These are phyloP conservation scores for Drosophila funebris DNA, from an alignment of 1,140 invertebrate species.

Conservation along the genomic window DNA sequence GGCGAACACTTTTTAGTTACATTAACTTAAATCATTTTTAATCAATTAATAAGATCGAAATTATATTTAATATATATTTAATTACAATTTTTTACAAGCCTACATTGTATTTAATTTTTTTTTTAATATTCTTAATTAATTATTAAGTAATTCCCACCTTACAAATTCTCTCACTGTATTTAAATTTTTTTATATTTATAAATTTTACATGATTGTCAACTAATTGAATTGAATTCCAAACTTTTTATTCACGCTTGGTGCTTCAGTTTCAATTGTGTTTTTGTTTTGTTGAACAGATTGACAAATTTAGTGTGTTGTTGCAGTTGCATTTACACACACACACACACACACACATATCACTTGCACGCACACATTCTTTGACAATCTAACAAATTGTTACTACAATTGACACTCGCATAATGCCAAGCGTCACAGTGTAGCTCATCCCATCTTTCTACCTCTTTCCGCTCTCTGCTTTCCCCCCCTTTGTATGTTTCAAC, in stretches of 20 bases:
- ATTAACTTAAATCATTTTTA: too few species aligned
- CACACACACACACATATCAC: not conserved
- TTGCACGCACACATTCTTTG: slow-evolving; percentile 40
- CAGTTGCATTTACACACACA: slow-evolving; percentile 8
- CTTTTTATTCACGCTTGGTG: slow-evolving; percentile 6
- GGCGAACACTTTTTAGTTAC: too few species aligned
- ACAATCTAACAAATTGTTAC: slow-evolving; percentile 74
- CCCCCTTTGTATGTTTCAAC: slow-evolving; percentile 2
- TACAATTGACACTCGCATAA: slow-evolving; percentile 68
- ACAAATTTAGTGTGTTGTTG: slow-evolving; percentile 52
- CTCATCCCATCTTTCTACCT: not conserved
- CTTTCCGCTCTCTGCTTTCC: not conserved
- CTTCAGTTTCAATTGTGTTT: slow-evolving; percentile 1
- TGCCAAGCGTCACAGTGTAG: slow-evolving; percentile 30
- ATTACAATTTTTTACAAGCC: too few species aligned
- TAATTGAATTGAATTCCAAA: slow-evolving; percentile 42
- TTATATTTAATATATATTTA: too few species aligned
- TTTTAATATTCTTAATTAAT: not conserved
- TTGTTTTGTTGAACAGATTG: slow-evolving; percentile 19
- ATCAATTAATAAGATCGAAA: too few species aligned
- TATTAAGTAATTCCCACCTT: not conserved
- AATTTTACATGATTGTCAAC: not conserved
- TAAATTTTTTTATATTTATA: not conserved
- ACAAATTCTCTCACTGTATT: not conserved
- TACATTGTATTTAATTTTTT: too few species aligned